Base-by-base conservation (phyloP, 2,113 vertebrate species). In the Orientallactaga bullata region DNA sequence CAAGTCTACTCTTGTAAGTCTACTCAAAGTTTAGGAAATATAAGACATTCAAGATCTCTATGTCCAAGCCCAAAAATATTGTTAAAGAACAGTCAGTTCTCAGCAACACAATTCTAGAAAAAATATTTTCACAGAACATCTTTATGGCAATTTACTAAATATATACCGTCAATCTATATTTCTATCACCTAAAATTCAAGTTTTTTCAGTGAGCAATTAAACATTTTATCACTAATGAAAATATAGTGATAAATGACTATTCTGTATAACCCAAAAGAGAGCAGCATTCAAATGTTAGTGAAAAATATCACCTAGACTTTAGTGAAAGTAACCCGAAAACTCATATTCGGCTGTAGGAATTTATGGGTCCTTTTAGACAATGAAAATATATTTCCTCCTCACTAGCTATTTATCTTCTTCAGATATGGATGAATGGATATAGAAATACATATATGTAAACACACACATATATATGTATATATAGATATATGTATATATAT, bases 161-260 rank as follows among this genome's bases (percentile, higher is more conserved):
- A 42, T 66, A 85, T 89, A 35, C 32, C 74, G 76, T 9, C 39
- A 83, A 71, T 79, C 61, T 91, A 37, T 84, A 80, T 37, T 78
- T 78, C 85, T 69, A 23, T 95, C 20, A 94, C 37, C 30, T 88
- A 51, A 95, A 91, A 95, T 90, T 72, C 72, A 93, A 86, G 89
- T 68, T 18, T 71, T 92, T 42, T 77, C 32, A 95, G 13, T 92
- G 24, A 96, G 72, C 30, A 97, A 88, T 4, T 91, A 16, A 3
- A 88, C 15, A 90, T 76, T 81, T 88, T 79, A 88, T 18, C 92
- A 23, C 55, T 92, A 91, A 77, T 68, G 4, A 82, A 90, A 91
- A 81, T 65, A 88, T 13, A 79, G 7, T 51, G 63, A 85, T 85
- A 79, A 83, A 66, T 73, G 55, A 20, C 79, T 91, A 60, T 65